Conservation (phyloP, 2,797 vertebrate species). For the Enteromius trimaculatus region DNA sequence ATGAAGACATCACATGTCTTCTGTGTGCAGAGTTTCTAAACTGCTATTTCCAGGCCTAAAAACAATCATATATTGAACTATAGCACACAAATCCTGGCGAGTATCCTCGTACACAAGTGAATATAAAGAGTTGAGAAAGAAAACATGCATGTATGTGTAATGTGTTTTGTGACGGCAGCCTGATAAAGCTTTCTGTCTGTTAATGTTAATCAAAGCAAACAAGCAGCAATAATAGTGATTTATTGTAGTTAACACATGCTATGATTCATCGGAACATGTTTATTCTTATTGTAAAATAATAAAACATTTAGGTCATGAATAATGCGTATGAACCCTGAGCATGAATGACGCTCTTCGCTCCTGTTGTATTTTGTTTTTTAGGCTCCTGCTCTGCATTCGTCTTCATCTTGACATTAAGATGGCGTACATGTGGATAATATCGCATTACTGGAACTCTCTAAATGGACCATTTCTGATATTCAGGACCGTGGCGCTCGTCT, state of each 20-base stretch:
- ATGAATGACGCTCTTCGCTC: neutral
- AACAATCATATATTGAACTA: neutral
- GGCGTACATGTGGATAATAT: slow-evolving; percentile 81
- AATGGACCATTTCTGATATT: slow-evolving; percentile 94
- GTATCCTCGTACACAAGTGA: neutral
- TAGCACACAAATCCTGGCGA: neutral
- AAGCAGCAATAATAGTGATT: neutral
- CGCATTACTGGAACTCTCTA: slow-evolving; percentile 66
- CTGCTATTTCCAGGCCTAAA: neutral
- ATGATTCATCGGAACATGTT: neutral
- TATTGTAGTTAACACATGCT: neutral
- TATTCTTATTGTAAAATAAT: neutral
- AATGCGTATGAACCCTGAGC: neutral
- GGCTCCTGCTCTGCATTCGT: slow-evolving; percentile 95
- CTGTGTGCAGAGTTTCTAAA: neutral
- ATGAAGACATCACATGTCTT: neutral
- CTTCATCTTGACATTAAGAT: slow-evolving; percentile 94
- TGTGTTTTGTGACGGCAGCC: neutral
- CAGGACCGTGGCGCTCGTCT: slow-evolving; percentile 85
- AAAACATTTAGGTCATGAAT: neutral
- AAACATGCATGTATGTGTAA: no score
- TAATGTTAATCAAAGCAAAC: neutral
- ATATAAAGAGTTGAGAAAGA: no score
- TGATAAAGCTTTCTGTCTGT: neutral
- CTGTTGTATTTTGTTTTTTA: slow-evolving; percentile 59